A percentile compares a stretch with the other conserved stretches of the same genome.
Evolutionary conservation across 64 coral and sea anemone species (phyloP).

Genomic region (Montipora sp.): DNA sequence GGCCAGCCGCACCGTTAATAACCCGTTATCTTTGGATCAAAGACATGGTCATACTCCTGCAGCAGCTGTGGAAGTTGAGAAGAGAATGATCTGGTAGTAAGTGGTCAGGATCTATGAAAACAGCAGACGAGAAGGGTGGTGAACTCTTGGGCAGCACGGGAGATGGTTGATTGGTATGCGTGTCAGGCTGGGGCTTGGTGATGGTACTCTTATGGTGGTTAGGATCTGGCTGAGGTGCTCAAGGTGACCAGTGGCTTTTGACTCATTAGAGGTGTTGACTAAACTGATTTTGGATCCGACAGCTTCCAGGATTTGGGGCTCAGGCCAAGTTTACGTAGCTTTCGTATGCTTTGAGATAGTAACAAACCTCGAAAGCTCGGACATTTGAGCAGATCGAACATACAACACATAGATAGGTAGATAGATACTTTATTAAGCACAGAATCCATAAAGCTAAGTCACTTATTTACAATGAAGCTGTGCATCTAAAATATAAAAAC

Average conservation of each 20-base stretch:
- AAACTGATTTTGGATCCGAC: constrained; percentile 45
- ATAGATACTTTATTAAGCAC: no score
- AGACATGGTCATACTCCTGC: constrained; percentile 25
- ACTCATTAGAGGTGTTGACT: constrained; percentile 19
- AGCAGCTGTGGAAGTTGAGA: constrained; percentile 10
- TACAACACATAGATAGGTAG: no score
- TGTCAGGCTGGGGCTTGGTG: background rate
- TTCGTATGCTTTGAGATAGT: constrained; percentile 12
- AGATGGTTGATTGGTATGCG: background rate
- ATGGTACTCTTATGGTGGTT: background rate
- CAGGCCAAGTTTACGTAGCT: constrained; percentile 29
- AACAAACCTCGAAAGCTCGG: no score
- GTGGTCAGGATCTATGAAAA: constrained; percentile 34
- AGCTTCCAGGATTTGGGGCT: constrained; percentile 37
- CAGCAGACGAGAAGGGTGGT: background rate
- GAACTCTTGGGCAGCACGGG: background rate
- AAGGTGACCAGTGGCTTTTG: background rate
- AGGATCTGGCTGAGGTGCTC: constrained; percentile 50
- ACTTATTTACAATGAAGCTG: no score
- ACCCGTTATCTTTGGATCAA: no score
- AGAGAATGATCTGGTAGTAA: background rate
- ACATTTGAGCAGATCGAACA: no score
- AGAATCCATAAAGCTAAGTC: no score
- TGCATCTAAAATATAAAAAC: no score
- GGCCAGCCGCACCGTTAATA: no score